Percentiles rank a stretch among this genome's conserved stretches.
phyloP scores from a whole-genome alignment of 2,113 vertebrate genomes.

The Uropsilus gracilis region DNA sequence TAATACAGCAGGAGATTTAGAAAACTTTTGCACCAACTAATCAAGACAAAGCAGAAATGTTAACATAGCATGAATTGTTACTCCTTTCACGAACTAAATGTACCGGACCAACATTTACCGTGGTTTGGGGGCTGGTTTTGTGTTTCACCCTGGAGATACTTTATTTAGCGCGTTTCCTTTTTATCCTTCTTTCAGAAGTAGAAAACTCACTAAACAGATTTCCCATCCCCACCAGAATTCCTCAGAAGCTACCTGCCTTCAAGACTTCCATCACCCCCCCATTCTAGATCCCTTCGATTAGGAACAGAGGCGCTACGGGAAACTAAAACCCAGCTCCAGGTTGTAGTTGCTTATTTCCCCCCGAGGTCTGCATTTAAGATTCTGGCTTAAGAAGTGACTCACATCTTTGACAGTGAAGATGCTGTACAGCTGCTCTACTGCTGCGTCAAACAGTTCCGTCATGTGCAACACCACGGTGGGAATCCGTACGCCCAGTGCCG shows the following conservation, averaged over 20 bases:
- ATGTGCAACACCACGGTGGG: slow-evolving; percentile 82
- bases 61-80: not conserved
- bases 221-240: not conserved
- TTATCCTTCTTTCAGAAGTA: not conserved
- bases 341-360: not conserved
- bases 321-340: not conserved
- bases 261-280: not conserved
- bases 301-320: not conserved
- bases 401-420: slow-evolving; percentile 84
- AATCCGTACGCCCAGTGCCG: slow-evolving; percentile 81
- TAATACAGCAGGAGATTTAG: slow-evolving; percentile 81
- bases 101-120: not conserved
- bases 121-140: not conserved
- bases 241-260: not conserved
- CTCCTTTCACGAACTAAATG: not conserved
- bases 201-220: not conserved
- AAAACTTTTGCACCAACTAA: slow-evolving; percentile 84
- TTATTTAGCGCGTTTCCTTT: not conserved
- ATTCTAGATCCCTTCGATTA: not conserved
- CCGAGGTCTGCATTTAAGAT: not conserved
- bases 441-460: slow-evolving; percentile 77
- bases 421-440: slow-evolving; percentile 78
- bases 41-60: not conserved
- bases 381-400: slow-evolving; percentile 18
- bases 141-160: not conserved